A percentile compares a stretch with the other conserved stretches of the same genome.
phyloP scores from a whole-genome alignment of 2,888 invertebrate species.

The Cynaeus angustus region DNA sequence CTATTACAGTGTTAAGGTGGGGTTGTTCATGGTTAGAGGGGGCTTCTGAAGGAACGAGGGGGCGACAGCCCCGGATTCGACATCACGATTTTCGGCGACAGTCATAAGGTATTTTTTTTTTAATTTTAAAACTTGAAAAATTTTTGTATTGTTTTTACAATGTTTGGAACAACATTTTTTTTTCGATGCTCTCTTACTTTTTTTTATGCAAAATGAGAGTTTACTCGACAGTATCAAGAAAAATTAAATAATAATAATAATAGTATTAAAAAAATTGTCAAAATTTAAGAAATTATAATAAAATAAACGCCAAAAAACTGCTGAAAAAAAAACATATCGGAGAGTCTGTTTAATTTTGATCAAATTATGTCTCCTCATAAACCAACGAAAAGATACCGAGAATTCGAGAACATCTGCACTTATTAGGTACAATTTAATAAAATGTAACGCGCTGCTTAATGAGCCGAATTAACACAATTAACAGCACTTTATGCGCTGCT shows the following conservation, averaged over 20 bases:
- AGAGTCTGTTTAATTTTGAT: too few relatives aligned
- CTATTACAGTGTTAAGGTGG: background rate
- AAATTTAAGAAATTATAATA: too few relatives aligned
- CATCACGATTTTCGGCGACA: slow-evolving; percentile 72
- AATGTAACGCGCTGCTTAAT: slow-evolving; percentile 48
- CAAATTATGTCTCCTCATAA: background rate
- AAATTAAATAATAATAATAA: too few relatives aligned
- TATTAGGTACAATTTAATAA: slow-evolving; percentile 50
- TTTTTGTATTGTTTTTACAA: too few relatives aligned
- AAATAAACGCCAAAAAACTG: too few relatives aligned
- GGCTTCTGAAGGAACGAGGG: slow-evolving; percentile 49
- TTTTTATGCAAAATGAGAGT: too few relatives aligned
- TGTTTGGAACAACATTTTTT: too few relatives aligned
- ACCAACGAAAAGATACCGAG: slow-evolving; percentile 14
- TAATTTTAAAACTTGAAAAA: background rate
- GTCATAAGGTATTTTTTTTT: slow-evolving; percentile 67
- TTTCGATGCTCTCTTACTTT: too few relatives aligned
- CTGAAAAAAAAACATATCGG: too few relatives aligned
- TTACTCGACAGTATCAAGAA: too few relatives aligned
- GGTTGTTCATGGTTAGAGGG: slow-evolving; percentile 6
- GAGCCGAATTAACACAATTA: slow-evolving; percentile 50
- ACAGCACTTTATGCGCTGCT: slow-evolving; percentile 30
- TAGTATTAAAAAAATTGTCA: too few relatives aligned
- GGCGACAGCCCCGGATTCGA: slow-evolving; percentile 66
- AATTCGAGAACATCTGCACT: slow-evolving; percentile 50